These are phyloP conservation scores for Pyrgilauda ruficollis DNA, from an alignment of 2,113 vertebrate genomes.

Conservation along the genomic window DNA sequence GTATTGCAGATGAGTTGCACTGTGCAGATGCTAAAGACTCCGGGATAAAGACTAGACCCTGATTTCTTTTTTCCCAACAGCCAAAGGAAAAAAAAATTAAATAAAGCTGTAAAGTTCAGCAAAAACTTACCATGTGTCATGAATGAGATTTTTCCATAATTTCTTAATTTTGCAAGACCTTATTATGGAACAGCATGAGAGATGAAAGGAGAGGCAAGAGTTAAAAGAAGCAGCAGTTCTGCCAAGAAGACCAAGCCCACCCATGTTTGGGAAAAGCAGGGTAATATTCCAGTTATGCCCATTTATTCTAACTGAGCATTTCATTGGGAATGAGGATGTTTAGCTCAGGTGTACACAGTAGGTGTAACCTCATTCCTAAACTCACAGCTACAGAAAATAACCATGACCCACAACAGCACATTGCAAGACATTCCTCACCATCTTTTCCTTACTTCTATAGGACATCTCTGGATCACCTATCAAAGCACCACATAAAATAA, in stretches of 20 bases:
- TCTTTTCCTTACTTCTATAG: neutral
- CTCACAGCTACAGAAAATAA: neutral
- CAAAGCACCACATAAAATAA: neutral
- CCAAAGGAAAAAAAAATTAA: neutral
- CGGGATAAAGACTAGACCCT: neutral
- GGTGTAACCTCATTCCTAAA: neutral
- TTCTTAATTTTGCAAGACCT: neutral
- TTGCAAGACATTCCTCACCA: neutral
- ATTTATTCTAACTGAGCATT: neutral
- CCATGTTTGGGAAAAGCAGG: neutral
- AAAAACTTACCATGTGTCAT: neutral
- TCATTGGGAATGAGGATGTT: neutral
- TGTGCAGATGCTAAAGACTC: neutral
- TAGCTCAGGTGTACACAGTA: neutral
- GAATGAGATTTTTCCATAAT: neutral
- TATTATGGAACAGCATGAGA: neutral
- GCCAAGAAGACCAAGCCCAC: neutral
- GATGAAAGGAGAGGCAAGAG: neutral
- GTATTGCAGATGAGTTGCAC: neutral
- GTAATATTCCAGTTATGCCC: neutral
- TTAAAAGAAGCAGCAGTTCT: neutral
- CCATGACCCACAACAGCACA: fast-evolving
- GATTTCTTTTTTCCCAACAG: neutral
- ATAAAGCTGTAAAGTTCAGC: neutral
- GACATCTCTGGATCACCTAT: neutral